Base-by-base conservation (phyloP, 2,797 vertebrate species). In the Chanos chanos region DNA sequence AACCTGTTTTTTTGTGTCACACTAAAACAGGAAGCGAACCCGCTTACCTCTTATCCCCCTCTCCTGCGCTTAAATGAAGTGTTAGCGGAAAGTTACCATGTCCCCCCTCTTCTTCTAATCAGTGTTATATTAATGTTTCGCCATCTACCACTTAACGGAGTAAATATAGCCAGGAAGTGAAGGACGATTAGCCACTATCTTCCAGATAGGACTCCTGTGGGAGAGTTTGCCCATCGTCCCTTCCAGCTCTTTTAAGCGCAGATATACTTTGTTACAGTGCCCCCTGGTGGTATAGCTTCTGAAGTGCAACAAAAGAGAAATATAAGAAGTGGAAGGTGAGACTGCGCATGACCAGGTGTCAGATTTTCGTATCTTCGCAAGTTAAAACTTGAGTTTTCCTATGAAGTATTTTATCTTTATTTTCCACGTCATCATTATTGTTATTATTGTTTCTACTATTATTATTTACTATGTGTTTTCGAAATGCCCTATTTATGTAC, bases 401-500 rank as follows among this genome's bases (percentile, higher is more conserved):
- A n/a, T n/a, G n/a, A n/a, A n/a, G n/a, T n/a, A n/a, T n/a, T 15
- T 24, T 61, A 21, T 49, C 22, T 10, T 25, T 33, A 45, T 72
- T 71, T 75, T 69, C 68, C 51, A 66, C 43, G 58, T 39, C 33
- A 48, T 31, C 22, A 27, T 49, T 45, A 25, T 60, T 56, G 24
- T 62, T 56, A 57, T 24, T 47, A 24, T 71, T 58, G 52, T 78
- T 47, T 53, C 62, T 34, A 56, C 60, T 54, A 44, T 49, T 68
- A 66, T 60, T 71, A 30, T 19, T 56, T 15, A n/a, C n/a, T n/a
- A n/a, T n/a, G 64, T 72, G 65, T 47, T 47, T 37, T 25, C 18
- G 12, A 55, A 15, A 53, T 31, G 57, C 31, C 70, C 78, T 77
- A 80, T 85, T 85, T 83, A 83, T 85, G 53, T 79, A 70, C 50